Conservation (phyloP, 2,888 invertebrate species). For the Cerastoderma edule region DNA sequence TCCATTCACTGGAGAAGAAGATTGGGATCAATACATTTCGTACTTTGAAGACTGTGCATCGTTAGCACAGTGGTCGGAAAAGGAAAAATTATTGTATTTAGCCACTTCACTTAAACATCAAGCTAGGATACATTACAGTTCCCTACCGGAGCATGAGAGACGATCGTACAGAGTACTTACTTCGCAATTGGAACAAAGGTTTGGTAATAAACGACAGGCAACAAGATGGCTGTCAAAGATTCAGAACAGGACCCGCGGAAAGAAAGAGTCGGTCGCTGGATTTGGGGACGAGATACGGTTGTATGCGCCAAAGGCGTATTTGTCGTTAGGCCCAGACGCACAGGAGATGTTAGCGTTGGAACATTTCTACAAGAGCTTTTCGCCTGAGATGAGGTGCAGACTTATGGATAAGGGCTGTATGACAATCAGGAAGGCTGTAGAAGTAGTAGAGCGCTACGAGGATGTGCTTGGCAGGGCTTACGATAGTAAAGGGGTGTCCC, state of each 20-base stretch:
- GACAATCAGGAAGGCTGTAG: no score
- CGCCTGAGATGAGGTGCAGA: constrained; percentile 6
- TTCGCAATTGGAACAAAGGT: no score
- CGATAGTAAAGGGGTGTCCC: neutral
- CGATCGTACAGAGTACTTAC: constrained; percentile 22
- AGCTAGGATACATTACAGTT: constrained; percentile 28
- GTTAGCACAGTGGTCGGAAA: constrained; percentile 33
- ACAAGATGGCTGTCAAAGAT: no score
- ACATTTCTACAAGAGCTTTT: constrained; percentile 16
- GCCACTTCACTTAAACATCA: constrained; percentile 27
- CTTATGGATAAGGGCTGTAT: no score
- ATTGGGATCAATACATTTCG: constrained; percentile 39
- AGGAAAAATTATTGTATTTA: constrained; percentile 31
- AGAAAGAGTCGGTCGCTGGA: no score
- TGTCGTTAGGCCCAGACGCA: neutral
- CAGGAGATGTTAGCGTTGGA: constrained; percentile 20
- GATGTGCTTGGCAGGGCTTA: constrained; percentile 8
- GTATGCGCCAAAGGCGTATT: neutral
- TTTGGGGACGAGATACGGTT: constrained; percentile 10
- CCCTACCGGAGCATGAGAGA: constrained; percentile 5
- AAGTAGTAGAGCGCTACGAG: constrained; percentile 12
- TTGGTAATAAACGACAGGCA: no score
- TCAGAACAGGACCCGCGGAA: no score
- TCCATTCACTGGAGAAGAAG: constrained; percentile 29
- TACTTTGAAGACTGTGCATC: constrained; percentile 45